Evolutionary conservation across 2,113 vertebrate species (phyloP).

Genomic region (Hippolais icterina): DNA sequence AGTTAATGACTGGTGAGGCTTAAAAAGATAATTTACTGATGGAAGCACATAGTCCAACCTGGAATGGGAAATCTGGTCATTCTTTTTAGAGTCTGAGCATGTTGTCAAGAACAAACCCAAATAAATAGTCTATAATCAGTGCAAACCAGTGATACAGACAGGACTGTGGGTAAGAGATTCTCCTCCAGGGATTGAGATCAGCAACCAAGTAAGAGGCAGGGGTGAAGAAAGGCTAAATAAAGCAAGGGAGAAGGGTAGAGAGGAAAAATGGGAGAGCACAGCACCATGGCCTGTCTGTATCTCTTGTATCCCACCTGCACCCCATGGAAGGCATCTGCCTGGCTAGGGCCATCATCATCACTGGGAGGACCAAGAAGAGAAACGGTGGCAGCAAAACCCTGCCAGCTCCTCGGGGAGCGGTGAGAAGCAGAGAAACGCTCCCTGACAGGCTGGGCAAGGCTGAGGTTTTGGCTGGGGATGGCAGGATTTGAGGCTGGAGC

Average conservation of each 20-base stretch:
- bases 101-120: not conserved
- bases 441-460: not conserved
- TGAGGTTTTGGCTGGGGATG: not conserved
- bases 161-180: not conserved
- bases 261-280: not conserved
- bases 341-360: fast-evolving
- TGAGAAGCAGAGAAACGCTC: not conserved
- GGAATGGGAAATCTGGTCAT: not conserved
- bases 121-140: not conserved
- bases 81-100: not conserved
- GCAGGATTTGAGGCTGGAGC: not conserved
- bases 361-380: not conserved
- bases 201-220: not conserved
- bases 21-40: not conserved
- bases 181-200: not conserved
- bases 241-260: not conserved
- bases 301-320: not conserved
- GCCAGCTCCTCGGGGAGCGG: not conserved
- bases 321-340: fast-evolving
- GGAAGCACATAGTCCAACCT: fast-evolving
- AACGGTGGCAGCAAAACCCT: fast-evolving
- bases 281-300: fast-evolving
- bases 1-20: not conserved
- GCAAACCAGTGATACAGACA: not conserved
- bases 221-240: not conserved